Percentiles rank a stretch among this genome's conserved stretches.
These are phyloP conservation scores for Copidosoma aretas DNA, from an alignment of 2,888 invertebrate species.

Conservation along the genomic window DNA sequence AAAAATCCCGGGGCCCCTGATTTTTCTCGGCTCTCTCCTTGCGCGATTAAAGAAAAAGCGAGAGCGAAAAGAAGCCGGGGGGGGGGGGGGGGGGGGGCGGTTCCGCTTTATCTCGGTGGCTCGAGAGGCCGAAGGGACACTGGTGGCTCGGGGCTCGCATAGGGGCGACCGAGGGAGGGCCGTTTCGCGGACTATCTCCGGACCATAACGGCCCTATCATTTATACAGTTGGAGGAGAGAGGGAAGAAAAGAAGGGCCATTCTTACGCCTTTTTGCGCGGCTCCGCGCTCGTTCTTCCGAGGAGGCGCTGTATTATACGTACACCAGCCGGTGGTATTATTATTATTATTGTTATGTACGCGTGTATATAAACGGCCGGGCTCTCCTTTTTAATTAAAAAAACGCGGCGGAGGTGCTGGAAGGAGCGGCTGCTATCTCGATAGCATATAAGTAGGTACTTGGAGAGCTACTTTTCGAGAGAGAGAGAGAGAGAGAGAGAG, in stretches of 20 bases:
- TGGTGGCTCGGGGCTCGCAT: neutral
- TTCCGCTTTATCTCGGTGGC: no score
- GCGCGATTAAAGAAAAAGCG: constrained; percentile 37
- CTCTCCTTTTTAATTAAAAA: constrained; percentile 36
- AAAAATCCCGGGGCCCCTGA: neutral
- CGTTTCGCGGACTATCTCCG: constrained; percentile 45
- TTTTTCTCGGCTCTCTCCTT: neutral
- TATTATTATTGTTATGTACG: no score
- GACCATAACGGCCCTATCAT: constrained; percentile 61
- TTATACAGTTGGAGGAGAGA: constrained; percentile 44
- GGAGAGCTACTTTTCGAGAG: constrained; percentile 22
- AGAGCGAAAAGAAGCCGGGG: neutral
- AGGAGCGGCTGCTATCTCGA: constrained; percentile 29
- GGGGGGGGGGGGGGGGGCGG: no score
- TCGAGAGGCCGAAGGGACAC: neutral
- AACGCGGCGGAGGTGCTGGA: neutral
- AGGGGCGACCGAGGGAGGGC: constrained; percentile 20
- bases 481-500: no score
- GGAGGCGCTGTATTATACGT: neutral
- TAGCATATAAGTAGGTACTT: no score
- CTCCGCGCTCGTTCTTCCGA: neutral
- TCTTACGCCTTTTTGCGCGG: constrained; percentile 20
- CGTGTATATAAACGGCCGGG: neutral
- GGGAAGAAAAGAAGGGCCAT: constrained; percentile 1
- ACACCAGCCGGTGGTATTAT: neutral